phyloP scores from a whole-genome alignment of 2,797 vertebrate species.

The Ibycter americanus region DNA sequence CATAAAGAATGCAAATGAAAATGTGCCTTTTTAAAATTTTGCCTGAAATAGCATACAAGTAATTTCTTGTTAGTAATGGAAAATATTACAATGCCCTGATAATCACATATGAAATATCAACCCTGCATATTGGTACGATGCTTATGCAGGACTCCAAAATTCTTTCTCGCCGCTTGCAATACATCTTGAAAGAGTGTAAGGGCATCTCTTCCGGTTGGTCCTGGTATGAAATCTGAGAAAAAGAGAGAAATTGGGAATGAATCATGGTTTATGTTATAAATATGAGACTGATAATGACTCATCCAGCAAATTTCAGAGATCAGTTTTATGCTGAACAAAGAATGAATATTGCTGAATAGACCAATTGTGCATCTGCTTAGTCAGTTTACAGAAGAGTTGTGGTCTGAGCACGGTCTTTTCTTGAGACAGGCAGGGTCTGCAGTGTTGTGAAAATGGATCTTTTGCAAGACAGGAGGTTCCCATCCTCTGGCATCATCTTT shows the following conservation, averaged over 20 bases:
- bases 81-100: background rate
- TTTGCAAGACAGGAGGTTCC: background rate
- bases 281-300: background rate
- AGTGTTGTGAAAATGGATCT: background rate
- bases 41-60: background rate
- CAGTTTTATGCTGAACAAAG: background rate
- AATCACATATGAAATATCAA: background rate
- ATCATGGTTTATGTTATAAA: constrained; percentile 12
- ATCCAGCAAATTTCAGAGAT: background rate
- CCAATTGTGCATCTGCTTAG: background rate
- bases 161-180: background rate
- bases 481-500: background rate
- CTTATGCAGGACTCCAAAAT: background rate
- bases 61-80: background rate
- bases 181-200: background rate
- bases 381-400: background rate
- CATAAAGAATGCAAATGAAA: background rate
- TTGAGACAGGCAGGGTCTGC: rapidly evolving
- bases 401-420: background rate
- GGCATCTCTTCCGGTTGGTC: background rate
- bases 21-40: background rate
- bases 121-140: background rate
- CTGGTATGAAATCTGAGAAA: background rate
- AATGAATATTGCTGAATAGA: background rate
- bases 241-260: background rate